These are phyloP conservation scores for Chloroclysta siterata DNA, from an alignment of 2,888 invertebrate genomes.

Conservation along the genomic window DNA sequence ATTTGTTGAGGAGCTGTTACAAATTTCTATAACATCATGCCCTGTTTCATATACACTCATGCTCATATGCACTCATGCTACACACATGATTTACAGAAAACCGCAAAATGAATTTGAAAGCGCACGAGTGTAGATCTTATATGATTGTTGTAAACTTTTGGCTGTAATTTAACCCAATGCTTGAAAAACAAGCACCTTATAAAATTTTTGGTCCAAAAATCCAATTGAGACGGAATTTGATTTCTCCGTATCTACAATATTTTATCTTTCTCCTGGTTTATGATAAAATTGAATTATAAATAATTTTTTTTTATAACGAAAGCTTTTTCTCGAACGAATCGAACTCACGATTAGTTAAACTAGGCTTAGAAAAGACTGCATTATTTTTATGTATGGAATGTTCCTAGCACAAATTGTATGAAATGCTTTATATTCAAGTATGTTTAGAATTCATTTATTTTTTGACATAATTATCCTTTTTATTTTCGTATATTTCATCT, in stretches of 20 bases:
- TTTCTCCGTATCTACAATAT: neutral
- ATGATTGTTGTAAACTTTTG: no score
- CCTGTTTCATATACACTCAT: no score
- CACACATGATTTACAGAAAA: no score
- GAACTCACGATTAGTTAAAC: slow-evolving; percentile 1
- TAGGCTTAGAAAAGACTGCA: slow-evolving; percentile 12
- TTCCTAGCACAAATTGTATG: slow-evolving; percentile 27
- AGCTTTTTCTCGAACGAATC: slow-evolving; percentile 10
- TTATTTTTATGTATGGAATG: slow-evolving; percentile 27
- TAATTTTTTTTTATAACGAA: neutral
- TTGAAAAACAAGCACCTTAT: neutral
- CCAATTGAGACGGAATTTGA: neutral
- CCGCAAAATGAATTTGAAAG: no score
- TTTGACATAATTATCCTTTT: slow-evolving; percentile 30
- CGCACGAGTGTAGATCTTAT: no score
- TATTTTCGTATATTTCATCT: slow-evolving; percentile 27
- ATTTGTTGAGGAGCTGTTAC: no score
- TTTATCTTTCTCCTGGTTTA: slow-evolving; percentile 3
- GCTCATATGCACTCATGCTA: no score
- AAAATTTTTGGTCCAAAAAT: neutral
- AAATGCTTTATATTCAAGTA: slow-evolving; percentile 15
- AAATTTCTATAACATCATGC: no score
- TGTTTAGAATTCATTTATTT: slow-evolving; percentile 32
- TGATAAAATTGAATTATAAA: slow-evolving; percentile 4
- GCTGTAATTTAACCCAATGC: slow-evolving; percentile 3